A percentile compares a stretch with the other conserved stretches of the same genome.
Conservation (phyloP, 2,888 invertebrate species). For the Chrysopilus asiliformis region DNA sequence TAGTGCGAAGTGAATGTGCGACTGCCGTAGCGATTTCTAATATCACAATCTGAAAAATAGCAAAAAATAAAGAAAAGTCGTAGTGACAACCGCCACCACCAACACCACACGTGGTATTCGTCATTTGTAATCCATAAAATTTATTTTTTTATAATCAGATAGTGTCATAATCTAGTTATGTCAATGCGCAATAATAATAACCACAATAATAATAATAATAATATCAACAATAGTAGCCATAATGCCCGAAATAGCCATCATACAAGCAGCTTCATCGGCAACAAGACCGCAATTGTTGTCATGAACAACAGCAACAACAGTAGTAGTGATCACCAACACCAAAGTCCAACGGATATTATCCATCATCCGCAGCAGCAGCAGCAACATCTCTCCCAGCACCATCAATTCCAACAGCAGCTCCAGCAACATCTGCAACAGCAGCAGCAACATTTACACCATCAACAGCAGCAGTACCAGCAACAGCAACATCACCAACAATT, state of each 20-base stretch:
- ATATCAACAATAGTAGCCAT: slow-evolving; percentile 5
- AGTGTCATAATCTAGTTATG: slow-evolving; percentile 24
- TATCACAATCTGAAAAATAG: too few species aligned
- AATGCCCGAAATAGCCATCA: slow-evolving; percentile 6
- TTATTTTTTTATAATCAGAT: too few species aligned
- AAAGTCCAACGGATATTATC: too few species aligned
- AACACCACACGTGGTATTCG: too few species aligned
- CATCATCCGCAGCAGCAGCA: slow-evolving; percentile 4
- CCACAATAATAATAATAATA: slow-evolving; percentile 13
- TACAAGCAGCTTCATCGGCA: slow-evolving; percentile 7
- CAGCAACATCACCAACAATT: neutral
- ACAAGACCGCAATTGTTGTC: slow-evolving; percentile 5
- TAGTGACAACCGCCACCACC: too few species aligned
- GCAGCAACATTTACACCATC: slow-evolving; percentile 12
- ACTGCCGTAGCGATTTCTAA: too few species aligned
- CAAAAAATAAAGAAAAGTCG: too few species aligned
- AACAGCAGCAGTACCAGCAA: slow-evolving; percentile 8
- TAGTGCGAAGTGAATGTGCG: too few species aligned
- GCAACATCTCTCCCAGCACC: slow-evolving; percentile 3
- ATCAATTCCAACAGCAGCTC: slow-evolving; percentile 21
- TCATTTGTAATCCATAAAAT: too few species aligned
- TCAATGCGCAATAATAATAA: slow-evolving; percentile 33
- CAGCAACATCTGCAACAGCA: slow-evolving; percentile 19
- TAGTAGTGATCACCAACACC: slow-evolving; percentile 10
- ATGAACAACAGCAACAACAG: slow-evolving; percentile 10